Conservation (phyloP, 92 coral and sea anemone species). For the Ricordea florida region DNA sequence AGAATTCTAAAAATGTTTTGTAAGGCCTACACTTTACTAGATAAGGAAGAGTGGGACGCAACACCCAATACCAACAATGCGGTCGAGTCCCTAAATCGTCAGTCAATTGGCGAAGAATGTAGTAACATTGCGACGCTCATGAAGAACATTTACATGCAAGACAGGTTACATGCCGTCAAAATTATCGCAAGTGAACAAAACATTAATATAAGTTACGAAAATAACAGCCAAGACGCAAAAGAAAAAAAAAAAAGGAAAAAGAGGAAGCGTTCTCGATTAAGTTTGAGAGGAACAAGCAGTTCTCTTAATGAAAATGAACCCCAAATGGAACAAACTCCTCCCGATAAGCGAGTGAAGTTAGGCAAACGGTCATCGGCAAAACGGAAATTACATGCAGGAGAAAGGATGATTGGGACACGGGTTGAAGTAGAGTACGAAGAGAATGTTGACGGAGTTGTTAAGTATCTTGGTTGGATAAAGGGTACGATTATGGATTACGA, state of each 20-base stretch:
- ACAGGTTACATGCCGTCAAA: constrained; percentile 8
- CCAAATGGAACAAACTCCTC: constrained; percentile 13
- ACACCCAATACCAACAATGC: neutral
- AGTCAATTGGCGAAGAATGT: neutral
- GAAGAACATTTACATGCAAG: constrained; percentile 17
- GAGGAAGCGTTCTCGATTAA: constrained; percentile 5
- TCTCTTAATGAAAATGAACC: neutral
- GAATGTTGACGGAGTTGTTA: too few species aligned
- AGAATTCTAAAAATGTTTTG: neutral
- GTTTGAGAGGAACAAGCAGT: constrained; percentile 6
- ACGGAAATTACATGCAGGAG: too few species aligned
- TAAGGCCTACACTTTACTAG: too few species aligned
- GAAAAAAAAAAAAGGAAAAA: neutral
- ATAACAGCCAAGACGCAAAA: constrained; percentile 1
- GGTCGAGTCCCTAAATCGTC: neutral
- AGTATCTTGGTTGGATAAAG: too few species aligned
- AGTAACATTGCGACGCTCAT: constrained; percentile 2
- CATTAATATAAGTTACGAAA: neutral
- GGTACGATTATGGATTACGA: too few species aligned
- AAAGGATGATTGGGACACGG: constrained; percentile 8
- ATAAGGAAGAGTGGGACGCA: neutral
- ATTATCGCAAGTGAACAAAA: constrained; percentile 5
- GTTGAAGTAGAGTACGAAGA: constrained; percentile 20
- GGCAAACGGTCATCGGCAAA: too few species aligned
- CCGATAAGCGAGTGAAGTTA: neutral